Percentiles rank a stretch among this genome's conserved stretches.
Evolutionary conservation across 2,888 invertebrate genomes (phyloP).

Genomic region (Leptura quadrifasciata): DNA sequence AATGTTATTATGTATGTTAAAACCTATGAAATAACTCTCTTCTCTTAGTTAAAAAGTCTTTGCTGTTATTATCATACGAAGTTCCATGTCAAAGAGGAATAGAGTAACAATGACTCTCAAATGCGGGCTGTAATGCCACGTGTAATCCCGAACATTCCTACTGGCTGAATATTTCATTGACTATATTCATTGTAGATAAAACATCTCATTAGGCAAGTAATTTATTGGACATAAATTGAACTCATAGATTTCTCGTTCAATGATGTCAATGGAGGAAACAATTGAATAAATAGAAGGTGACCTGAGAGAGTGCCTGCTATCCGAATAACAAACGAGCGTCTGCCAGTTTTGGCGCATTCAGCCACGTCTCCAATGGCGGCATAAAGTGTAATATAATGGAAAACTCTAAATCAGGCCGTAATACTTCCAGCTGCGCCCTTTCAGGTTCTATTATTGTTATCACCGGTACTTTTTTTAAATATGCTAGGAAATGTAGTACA

Average conservation of each 20-base stretch:
- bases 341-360: slow-evolving; percentile 8
- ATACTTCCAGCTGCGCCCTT: slow-evolving; percentile 20
- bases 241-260: slow-evolving; percentile 28
- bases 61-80: no score
- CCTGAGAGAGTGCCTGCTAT: neutral
- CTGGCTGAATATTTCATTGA: neutral
- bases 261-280: slow-evolving; percentile 25
- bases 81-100: no score
- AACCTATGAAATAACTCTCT: no score
- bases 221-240: slow-evolving; percentile 27
- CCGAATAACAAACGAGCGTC: slow-evolving; percentile 35
- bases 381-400: slow-evolving; percentile 21
- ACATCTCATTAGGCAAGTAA: slow-evolving; percentile 1
- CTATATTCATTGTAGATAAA: slow-evolving; percentile 1
- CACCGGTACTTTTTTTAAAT: neutral
- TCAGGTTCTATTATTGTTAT: slow-evolving; percentile 17
- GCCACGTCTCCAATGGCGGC: neutral
- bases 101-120: no score
- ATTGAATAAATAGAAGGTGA: slow-evolving; percentile 29
- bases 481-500: neutral
- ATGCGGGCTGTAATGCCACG: no score
- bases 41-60: no score
- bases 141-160: neutral
- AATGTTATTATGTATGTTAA: no score
- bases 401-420: slow-evolving; percentile 25